Base-by-base conservation (phyloP, 2,113 vertebrate species). In the Etia nguti region DNA sequence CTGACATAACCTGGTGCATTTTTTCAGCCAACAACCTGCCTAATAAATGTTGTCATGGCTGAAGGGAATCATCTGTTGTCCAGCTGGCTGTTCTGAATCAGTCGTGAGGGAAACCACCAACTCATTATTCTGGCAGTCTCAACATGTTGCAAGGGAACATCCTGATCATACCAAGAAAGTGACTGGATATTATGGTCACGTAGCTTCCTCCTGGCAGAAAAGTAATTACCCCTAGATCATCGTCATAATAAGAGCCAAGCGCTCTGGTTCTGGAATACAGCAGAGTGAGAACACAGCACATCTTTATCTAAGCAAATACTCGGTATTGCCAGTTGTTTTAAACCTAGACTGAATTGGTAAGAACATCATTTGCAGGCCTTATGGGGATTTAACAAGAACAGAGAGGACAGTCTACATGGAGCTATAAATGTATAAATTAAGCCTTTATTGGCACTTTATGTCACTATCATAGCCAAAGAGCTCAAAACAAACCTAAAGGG, bases 41-140 rank as follows among this genome's bases (percentile, higher is more conserved):
- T 7, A 83, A 70, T 65, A 89, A 79, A 86, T 85, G 80, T 59
- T 81, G 54, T 83, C 50, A 83, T 1, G 55, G 75, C 83, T 90
- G 24, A 84, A 79, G 56, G 2, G 5, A 50, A 80, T 90, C 90
- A 88, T 88, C 79, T 86, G 88, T 81, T 43, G 55, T 56, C 34
- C 93, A 93, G 91, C 86, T 92, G 91, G 73, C 73, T 86, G 81
- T 54, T 85, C 68, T 86, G 82, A 93, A 62, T 85, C 83, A 92
- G 8, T 60, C 34, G 9, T 52, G 83, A 84, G 60, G 80, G 26
- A 92, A 91, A 83, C 86, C 81, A 81, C 29, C 88, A 83, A 22
- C 85, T 90, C 77, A 20, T 87, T 86, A 81, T 15, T 84, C 29
- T 52, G 82, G 81, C 62, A 85, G 84, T 62, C 79, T 92, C 43